Evolutionary conservation across 2,797 vertebrate species (phyloP).

Genomic region (Selene dorsalis): DNA sequence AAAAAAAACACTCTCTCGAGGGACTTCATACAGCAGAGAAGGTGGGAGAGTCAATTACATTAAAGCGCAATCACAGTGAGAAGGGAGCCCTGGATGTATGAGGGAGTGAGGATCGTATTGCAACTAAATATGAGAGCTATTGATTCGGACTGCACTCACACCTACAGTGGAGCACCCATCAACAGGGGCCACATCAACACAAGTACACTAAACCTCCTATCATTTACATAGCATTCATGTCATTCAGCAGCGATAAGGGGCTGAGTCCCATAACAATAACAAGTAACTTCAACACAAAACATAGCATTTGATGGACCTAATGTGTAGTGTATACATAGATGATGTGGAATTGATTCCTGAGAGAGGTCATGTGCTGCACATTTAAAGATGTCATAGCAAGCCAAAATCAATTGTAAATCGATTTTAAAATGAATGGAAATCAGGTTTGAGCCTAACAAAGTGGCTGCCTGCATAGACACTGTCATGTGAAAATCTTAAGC

Average conservation of each 20-base stretch:
- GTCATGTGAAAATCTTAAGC: constrained; percentile 35
- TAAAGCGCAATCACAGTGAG: constrained; percentile 64
- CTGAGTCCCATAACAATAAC: constrained; percentile 10
- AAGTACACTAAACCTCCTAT: constrained; percentile 28
- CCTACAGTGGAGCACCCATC: constrained; percentile 52
- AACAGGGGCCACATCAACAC: constrained; percentile 23
- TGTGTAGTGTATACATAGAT: constrained; percentile 27
- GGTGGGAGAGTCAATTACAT: constrained; percentile 70
- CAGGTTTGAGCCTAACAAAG: constrained; percentile 46
- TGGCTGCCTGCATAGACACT: constrained; percentile 25
- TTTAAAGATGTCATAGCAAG: constrained; percentile 68
- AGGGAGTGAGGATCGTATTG: constrained; percentile 68
- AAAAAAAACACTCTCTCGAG: constrained; percentile 30
- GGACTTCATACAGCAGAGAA: constrained; percentile 37
- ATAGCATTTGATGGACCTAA: constrained; percentile 11
- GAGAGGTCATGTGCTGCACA: constrained; percentile 53
- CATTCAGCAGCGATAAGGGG: constrained; percentile 17
- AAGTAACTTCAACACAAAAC: constrained; percentile 7
- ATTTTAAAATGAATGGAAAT: constrained; percentile 72
- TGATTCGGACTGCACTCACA: constrained; percentile 73
- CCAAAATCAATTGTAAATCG: constrained; percentile 71
- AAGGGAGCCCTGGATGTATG: constrained; percentile 42
- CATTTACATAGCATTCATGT: constrained; percentile 52
- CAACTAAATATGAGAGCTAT: constrained; percentile 74
- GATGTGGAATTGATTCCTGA: constrained; percentile 47